Percentiles rank a stretch among this genome's conserved stretches.
Conservation (phyloP, 2,888 invertebrate species). For the Pardosa pseudoannulata region DNA sequence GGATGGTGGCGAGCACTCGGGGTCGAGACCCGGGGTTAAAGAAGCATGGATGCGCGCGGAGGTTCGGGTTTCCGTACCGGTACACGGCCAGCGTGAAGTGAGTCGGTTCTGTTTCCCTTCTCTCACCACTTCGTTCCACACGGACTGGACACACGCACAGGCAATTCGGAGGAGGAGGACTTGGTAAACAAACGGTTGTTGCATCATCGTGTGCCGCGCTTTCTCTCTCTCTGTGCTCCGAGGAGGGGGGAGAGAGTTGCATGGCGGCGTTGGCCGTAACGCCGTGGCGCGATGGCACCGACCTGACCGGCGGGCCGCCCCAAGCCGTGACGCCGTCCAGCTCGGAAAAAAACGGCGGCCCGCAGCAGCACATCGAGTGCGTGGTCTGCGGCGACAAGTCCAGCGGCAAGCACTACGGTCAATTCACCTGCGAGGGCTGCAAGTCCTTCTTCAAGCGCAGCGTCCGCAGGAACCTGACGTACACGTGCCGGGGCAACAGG, state of each 20-base stretch:
- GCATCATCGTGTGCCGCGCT: conserved; percentile 10
- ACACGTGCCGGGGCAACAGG: conserved; percentile 97
- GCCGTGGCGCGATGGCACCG: conserved; percentile 69
- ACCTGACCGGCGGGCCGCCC: conserved; percentile 73
- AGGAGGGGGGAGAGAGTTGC: background rate
- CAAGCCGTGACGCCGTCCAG: conserved; percentile 74
- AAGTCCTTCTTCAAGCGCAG: conserved; percentile 99
- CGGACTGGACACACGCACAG: background rate
- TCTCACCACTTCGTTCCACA: too few species aligned
- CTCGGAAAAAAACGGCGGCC: conserved; percentile 74
- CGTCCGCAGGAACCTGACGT: conserved; percentile 96
- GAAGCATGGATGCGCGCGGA: background rate
- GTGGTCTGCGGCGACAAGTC: conserved; percentile 99
- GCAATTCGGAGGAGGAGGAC: too few species aligned
- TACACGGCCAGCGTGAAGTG: background rate
- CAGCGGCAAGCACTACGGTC: conserved; percentile 99
- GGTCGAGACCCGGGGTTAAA: background rate
- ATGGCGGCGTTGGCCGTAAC: conserved; percentile 71
- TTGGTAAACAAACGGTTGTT: background rate
- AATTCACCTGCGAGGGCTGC: conserved; percentile 92
- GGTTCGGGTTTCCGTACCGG: background rate
- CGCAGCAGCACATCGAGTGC: conserved; percentile 93
- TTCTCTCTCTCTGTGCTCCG: background rate
- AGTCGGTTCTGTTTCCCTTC: too few species aligned
- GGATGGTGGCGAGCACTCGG: conserved; percentile 10